Evolutionary conservation across 2,888 invertebrate species (phyloP), one percentile per base, ranked within the genome.

Genomic region (Cataglyphis albicans): DNA sequence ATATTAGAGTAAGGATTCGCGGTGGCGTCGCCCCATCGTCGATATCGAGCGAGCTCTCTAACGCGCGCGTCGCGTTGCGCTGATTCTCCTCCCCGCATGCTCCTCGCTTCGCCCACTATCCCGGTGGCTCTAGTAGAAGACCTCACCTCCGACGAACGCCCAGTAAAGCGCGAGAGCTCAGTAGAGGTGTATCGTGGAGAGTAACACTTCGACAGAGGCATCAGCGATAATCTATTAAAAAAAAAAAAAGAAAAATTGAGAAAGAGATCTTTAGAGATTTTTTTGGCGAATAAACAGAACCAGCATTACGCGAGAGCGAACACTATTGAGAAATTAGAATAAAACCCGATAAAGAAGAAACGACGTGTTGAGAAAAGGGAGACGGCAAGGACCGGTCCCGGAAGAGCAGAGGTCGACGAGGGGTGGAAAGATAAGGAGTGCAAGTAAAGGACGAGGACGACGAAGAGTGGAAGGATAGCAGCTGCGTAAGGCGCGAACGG

Each of bases 21-120:
- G 21, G 57, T 44, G 65, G 78, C 78, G 78, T 65, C 78, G 76
- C n/a, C 64, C 41, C 55, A 41, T 55, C 15, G 64, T 64, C 44
- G 90, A 88, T 93, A 93, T 93, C 92, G 93, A 93, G 92, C 93
- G 92, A 88, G 78, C 84, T 86, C 83, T 32, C 32, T 78, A 87
- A 92, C 92, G 92, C 91, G 75, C 91, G 92, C 92, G 92, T 83
- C 82, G 55, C 21, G 5, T 25, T 55, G 72, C 72, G 57, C 72
- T 57, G 38, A 52, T n/a, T n/a, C 48, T 48, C 48, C 6, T 18
- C 61, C 86, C 84, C 63, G 80, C 72, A 59, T n/a, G 81, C 80
- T 25, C 38, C 55, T 75, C 72, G 48, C 48, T 52, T 61, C 55
- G 6, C 38, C 74, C 81, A 68, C 55, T 44, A 52, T 59, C 55